Conservation (phyloP, 2,888 invertebrate species). For the Pristionchus arcanus region DNA sequence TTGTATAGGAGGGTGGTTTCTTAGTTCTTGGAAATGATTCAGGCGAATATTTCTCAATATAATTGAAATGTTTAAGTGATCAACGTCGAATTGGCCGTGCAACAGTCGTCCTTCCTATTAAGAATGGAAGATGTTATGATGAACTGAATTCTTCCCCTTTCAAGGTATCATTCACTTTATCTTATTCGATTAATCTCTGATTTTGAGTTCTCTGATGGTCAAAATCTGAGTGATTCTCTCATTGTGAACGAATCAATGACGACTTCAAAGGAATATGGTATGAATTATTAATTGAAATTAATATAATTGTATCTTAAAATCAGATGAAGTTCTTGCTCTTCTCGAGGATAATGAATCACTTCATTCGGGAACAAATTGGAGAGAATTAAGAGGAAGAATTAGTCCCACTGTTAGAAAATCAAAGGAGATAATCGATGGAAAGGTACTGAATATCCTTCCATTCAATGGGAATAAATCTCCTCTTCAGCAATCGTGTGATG, state of each 20-base stretch:
- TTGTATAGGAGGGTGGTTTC: background rate
- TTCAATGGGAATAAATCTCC: background rate
- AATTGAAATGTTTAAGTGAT: background rate
- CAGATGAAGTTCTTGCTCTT: constrained; percentile 70
- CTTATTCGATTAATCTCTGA: background rate
- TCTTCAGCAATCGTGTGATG: constrained; percentile 69
- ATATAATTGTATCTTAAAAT: background rate
- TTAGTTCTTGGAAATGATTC: background rate
- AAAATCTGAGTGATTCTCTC: constrained; percentile 67
- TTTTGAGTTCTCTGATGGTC: constrained; percentile 13
- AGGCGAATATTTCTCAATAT: background rate
- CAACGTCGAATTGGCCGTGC: constrained; percentile 1
- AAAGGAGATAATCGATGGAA: constrained; percentile 60
- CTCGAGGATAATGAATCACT: constrained; percentile 59
- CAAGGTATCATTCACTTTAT: constrained; percentile 1
- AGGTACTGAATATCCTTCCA: constrained; percentile 50
- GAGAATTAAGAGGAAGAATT: constrained; percentile 65
- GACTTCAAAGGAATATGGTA: constrained; percentile 67
- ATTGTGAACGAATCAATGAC: constrained; percentile 67
- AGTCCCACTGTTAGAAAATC: constrained; percentile 54
- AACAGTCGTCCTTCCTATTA: background rate
- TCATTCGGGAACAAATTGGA: constrained; percentile 64
- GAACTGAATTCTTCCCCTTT: background rate
- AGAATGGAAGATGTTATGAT: background rate
- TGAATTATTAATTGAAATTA: background rate